These are phyloP conservation scores for Celastrina argiolus DNA, from an alignment of 2,888 invertebrate species.

Conservation along the genomic window DNA sequence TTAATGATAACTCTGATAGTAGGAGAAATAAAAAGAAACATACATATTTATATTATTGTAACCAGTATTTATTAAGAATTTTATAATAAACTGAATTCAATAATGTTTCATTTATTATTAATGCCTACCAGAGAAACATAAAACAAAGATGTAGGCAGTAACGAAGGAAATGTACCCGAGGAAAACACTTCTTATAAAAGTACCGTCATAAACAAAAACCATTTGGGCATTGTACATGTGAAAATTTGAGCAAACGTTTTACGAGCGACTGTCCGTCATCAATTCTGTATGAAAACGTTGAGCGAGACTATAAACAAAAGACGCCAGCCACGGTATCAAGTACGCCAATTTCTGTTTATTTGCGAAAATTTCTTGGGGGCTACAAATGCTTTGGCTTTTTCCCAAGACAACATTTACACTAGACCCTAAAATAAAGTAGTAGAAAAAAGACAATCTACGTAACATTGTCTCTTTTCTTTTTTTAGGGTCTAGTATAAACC, in stretches of 20 bases:
- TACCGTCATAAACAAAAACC: slow-evolving; percentile 11
- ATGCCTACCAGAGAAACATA: background rate
- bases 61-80: no score
- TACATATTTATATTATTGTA: no score
- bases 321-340: background rate
- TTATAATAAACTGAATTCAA: background rate
- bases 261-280: slow-evolving; percentile 4
- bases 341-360: slow-evolving; percentile 2
- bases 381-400: background rate
- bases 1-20: background rate
- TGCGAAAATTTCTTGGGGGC: background rate
- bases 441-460: background rate
- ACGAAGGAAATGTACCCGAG: background rate
- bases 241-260: slow-evolving; percentile 10
- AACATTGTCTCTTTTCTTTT: no score
- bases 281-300: slow-evolving; percentile 9
- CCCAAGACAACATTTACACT: background rate
- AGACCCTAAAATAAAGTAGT: background rate
- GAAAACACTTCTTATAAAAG: slow-evolving; percentile 9
- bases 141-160: background rate
- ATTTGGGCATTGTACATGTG: slow-evolving; percentile 11
- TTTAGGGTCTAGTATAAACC: no score
- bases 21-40: no score
- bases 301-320: background rate
- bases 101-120: background rate